phyloP scores from a whole-genome alignment of 2,888 invertebrate species.

The Mesorhabditis sp. region DNA sequence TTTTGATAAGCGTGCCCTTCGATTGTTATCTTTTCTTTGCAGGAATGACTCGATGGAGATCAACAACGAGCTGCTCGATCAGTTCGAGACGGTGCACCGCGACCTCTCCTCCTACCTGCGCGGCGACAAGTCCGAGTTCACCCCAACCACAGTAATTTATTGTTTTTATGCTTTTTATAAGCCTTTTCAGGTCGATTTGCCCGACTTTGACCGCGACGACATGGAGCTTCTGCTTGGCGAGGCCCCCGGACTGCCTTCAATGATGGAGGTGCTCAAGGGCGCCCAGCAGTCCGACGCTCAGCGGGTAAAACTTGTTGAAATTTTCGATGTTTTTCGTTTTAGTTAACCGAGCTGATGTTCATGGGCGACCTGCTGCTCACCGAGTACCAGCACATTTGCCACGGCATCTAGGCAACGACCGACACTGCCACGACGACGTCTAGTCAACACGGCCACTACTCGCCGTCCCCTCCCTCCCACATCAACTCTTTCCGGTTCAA shows the following conservation, averaged over 20 bases:
- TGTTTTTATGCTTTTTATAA: not conserved
- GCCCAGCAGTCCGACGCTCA: not conserved
- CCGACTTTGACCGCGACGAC: conserved; percentile 1
- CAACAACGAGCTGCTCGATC: not conserved
- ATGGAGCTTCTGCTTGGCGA: conserved; percentile 5
- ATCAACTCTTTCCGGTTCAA: too few relatives aligned
- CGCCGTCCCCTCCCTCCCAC: too few relatives aligned
- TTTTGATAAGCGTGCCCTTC: too few relatives aligned
- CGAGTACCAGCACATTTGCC: not conserved
- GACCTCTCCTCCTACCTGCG: not conserved
- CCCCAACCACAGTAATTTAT: not conserved
- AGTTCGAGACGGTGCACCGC: not conserved
- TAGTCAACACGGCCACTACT: too few relatives aligned
- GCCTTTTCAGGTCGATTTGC: not conserved
- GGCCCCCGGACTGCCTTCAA: not conserved
- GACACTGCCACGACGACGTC: too few relatives aligned
- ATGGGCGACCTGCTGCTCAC: not conserved
- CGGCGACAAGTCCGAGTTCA: not conserved
- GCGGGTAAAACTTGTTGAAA: not conserved
- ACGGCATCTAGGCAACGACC: not conserved
- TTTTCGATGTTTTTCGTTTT: not conserved
- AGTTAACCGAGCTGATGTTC: not conserved
- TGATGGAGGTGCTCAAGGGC: not conserved
- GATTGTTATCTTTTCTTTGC: too few relatives aligned
- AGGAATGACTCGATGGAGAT: not conserved